These are phyloP conservation scores for Salticus scenicus DNA, from an alignment of 2,888 invertebrate genomes.

Conservation along the genomic window DNA sequence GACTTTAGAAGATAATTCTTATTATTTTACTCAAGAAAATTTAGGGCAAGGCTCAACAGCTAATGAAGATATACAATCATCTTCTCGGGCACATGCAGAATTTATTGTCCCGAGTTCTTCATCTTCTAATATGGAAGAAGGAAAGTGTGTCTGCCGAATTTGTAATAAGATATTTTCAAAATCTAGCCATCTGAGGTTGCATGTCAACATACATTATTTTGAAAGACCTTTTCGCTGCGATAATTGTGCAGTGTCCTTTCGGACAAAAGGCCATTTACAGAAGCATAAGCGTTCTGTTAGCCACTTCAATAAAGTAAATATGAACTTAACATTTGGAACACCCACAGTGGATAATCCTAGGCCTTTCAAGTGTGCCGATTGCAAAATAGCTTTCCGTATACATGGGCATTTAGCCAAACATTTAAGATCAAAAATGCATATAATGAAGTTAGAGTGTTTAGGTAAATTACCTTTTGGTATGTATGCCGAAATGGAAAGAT, in stretches of 20 bases:
- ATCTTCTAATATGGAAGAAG: constrained; percentile 72
- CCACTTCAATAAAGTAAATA: constrained; percentile 90
- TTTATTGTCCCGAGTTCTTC: constrained; percentile 60
- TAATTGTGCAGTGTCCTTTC: constrained; percentile 92
- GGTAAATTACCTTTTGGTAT: constrained; percentile 92
- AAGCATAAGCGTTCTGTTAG: constrained; percentile 94
- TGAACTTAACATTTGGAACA: constrained; percentile 89
- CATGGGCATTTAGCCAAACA: constrained; percentile 98
- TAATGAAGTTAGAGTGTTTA: constrained; percentile 91
- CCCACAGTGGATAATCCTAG: constrained; percentile 90
- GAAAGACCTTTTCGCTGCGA: constrained; percentile 94
- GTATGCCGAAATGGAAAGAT: constrained; percentile 93
- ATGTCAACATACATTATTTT: constrained; percentile 96
- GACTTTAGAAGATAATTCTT: constrained; percentile 51
- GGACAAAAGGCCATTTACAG: constrained; percentile 91
- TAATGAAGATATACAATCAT: constrained; percentile 36
- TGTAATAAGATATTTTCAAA: constrained; percentile 95
- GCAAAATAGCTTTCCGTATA: constrained; percentile 93
- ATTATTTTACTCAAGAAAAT: constrained; percentile 55
- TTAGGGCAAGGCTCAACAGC: constrained; percentile 20
- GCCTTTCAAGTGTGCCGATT: constrained; percentile 96
- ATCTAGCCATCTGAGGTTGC: constrained; percentile 90
- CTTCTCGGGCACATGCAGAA: constrained; percentile 50
- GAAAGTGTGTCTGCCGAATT: constrained; percentile 84
- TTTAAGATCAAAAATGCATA: constrained; percentile 95